phyloP scores from a whole-genome alignment of 1,140 invertebrate species.

The Piezodorus guildinii region DNA sequence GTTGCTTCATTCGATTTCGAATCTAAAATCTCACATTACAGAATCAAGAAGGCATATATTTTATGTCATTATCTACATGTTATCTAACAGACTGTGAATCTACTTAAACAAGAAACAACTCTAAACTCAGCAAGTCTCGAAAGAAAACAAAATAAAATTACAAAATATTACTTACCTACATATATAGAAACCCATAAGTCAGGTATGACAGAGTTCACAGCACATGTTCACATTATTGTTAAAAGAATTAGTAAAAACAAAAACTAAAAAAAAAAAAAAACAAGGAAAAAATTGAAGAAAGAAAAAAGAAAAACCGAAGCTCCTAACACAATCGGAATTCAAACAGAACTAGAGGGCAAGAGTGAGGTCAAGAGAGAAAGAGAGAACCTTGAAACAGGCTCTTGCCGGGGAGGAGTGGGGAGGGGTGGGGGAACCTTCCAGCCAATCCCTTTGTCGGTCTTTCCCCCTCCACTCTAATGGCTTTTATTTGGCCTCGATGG shows the following conservation, averaged over 20 bases:
- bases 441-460: not conserved
- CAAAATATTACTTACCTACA: not conserved
- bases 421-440: not conserved
- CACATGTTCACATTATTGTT: constrained; percentile 5
- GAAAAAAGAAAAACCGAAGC: constrained; percentile 1
- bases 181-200: not conserved
- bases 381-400: constrained; percentile 3
- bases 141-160: no score
- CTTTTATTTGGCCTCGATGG: not conserved
- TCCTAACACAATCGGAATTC: constrained; percentile 8
- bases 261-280: not conserved
- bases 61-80: no score
- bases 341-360: constrained; percentile 8
- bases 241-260: not conserved
- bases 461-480: not conserved
- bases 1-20: no score
- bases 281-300: not conserved
- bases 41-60: no score
- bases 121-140: no score
- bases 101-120: no score
- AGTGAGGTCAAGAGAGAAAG: constrained; percentile 8
- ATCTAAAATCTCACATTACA: no score
- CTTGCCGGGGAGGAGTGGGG: not conserved
- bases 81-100: no score
- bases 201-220: not conserved